Conservation (phyloP, 2,113 vertebrate species). For the Garra rufa region DNA sequence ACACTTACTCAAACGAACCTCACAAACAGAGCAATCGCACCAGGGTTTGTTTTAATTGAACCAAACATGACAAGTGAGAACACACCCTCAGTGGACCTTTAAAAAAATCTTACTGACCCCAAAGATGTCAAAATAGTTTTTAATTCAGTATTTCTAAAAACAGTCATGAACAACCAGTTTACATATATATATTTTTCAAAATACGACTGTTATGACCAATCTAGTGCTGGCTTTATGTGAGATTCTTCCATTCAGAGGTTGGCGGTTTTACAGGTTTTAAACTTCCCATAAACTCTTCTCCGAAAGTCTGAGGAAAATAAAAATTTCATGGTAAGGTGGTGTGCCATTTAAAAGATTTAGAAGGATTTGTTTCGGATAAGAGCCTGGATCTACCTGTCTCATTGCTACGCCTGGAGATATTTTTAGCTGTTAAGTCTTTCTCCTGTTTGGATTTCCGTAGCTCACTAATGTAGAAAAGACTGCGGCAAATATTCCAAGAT, state of each 20-base stretch:
- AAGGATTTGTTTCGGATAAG: conserved; percentile 52
- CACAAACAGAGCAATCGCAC: too few species aligned
- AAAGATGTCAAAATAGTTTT: too few species aligned
- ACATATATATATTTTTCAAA: neutral
- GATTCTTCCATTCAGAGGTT: neutral
- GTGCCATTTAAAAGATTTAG: conserved; percentile 43
- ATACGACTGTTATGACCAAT: neutral
- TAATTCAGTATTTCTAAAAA: neutral
- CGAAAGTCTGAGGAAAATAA: conserved; percentile 20
- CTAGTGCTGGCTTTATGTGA: neutral
- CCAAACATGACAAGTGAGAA: too few species aligned
- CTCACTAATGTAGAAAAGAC: conserved; percentile 19
- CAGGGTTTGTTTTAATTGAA: too few species aligned
- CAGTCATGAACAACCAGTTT: neutral
- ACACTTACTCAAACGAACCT: too few species aligned
- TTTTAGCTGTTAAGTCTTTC: conserved; percentile 70
- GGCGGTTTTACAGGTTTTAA: neutral
- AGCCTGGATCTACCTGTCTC: conserved; percentile 68
- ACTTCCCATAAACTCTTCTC: conserved; percentile 8
- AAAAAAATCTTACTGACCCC: too few species aligned
- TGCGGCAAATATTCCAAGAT: conserved; percentile 18
- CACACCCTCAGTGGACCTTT: too few species aligned
- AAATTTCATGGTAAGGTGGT: conserved; percentile 15
- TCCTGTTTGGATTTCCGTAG: conserved; percentile 61
- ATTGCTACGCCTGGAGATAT: conserved; percentile 63